phyloP scores from a whole-genome alignment of 1,140 invertebrate species.

The Drosophila hydei region DNA sequence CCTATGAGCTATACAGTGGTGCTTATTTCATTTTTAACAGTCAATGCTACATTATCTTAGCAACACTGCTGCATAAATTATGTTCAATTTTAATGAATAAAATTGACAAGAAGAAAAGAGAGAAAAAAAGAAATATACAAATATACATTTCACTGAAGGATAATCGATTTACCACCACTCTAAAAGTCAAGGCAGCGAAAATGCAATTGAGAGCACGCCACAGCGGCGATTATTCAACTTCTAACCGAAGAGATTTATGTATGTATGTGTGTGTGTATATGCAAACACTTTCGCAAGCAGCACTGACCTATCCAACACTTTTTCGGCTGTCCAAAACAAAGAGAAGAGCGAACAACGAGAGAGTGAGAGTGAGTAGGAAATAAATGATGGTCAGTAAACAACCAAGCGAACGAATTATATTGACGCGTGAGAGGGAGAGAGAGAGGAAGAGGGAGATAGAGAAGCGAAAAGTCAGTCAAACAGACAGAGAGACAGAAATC shows the following conservation, averaged over 20 bases:
- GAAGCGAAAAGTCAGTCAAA: conserved; percentile 60
- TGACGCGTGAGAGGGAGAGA: neutral
- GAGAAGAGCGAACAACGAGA: neutral
- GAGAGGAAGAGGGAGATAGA: neutral
- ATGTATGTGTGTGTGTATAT: neutral
- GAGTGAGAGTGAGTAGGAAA: conserved; percentile 1
- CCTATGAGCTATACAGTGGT: neutral
- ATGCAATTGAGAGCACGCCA: conserved; percentile 1
- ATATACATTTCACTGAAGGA: neutral
- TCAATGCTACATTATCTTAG: neutral
- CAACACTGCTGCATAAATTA: neutral
- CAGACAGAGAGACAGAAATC: conserved; percentile 64
- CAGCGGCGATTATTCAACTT: neutral
- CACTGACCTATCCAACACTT: conserved; percentile 37
- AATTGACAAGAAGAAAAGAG: neutral
- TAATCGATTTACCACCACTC: neutral
- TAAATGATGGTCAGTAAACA: conserved; percentile 41
- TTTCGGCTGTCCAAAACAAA: neutral
- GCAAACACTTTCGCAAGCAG: neutral
- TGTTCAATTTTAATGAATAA: neutral
- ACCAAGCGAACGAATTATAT: conserved; percentile 1
- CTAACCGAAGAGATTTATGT: neutral
- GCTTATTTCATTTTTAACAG: neutral
- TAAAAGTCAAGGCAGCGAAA: conserved; percentile 3
- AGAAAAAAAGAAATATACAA: neutral